Evolutionary conservation across 1,140 invertebrate genomes (phyloP).

Genomic region (Zophobas morio): DNA sequence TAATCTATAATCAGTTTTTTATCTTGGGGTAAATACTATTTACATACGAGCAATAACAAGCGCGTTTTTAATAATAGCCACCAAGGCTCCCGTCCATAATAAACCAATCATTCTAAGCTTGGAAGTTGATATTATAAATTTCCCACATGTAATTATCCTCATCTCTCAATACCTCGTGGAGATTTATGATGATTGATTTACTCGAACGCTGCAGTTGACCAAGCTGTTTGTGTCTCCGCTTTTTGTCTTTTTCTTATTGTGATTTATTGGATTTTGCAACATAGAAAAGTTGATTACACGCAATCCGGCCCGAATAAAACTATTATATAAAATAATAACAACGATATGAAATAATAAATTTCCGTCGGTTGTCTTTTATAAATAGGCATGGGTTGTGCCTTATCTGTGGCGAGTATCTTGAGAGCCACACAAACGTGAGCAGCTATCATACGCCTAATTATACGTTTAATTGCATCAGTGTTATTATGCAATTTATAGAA

Average conservation of each 20-base stretch:
- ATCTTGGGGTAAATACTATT: neutral
- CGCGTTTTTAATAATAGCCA: constrained; percentile 11
- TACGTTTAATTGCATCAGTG: constrained; percentile 30
- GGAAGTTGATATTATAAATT: constrained; percentile 32
- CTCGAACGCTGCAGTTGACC: constrained; percentile 12
- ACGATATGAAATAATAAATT: constrained; percentile 10
- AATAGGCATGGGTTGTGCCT: neutral
- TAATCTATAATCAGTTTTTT: constrained; percentile 14
- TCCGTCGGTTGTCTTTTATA: constrained; percentile 16
- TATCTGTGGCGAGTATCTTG: constrained; percentile 21
- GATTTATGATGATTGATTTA: constrained; percentile 39
- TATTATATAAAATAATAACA: constrained; percentile 30
- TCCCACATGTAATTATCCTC: constrained; percentile 24
- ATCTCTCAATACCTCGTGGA: constrained; percentile 31
- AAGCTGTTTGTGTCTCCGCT: neutral
- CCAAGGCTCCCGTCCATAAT: neutral
- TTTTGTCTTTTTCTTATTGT: neutral
- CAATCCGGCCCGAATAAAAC: constrained; percentile 3
- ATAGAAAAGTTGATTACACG: neutral
- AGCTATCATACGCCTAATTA: constrained; percentile 38
- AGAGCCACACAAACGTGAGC: constrained; percentile 24
- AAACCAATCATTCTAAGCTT: constrained; percentile 18
- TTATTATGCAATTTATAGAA: constrained; percentile 30
- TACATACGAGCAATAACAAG: neutral
- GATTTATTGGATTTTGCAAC: constrained; percentile 28